A percentile compares a stretch with the other conserved stretches of the same genome.
These are phyloP conservation scores for Pandion haliaetus DNA, from an alignment of 2,113 vertebrate genomes.

Conservation along the genomic window DNA sequence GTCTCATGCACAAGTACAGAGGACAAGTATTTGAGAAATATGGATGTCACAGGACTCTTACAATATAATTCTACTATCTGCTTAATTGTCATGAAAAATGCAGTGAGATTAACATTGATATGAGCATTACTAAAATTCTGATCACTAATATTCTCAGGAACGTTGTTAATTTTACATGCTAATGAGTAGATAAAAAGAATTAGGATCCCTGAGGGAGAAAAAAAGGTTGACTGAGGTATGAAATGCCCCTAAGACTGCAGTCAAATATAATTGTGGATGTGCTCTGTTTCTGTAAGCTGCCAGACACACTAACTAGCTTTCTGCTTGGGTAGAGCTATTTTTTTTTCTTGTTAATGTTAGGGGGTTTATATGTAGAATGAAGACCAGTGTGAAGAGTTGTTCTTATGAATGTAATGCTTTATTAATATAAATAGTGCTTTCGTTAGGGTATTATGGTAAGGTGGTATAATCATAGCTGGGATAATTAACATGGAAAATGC, in stretches of 20 bases:
- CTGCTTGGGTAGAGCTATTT: neutral
- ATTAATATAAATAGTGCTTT: neutral
- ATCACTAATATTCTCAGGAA: neutral
- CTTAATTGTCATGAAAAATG: conserved; percentile 36
- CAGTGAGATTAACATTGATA: neutral
- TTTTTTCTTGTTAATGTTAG: neutral
- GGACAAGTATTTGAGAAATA: neutral
- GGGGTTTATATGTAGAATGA: neutral
- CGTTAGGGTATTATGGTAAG: neutral
- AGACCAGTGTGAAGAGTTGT: neutral
- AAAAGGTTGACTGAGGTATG: neutral
- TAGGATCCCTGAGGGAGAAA: neutral
- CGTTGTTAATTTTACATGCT: neutral
- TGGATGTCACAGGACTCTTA: neutral
- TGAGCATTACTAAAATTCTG: neutral
- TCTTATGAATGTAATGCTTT: neutral
- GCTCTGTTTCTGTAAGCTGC: neutral
- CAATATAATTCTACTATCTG: conserved; percentile 3
- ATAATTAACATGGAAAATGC: neutral
- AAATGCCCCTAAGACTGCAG: neutral
- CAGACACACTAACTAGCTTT: neutral
- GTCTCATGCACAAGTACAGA: neutral
- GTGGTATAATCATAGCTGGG: neutral
- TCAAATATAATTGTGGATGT: neutral
- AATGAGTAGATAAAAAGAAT: conserved; percentile 7